phyloP scores from a whole-genome alignment of 2,888 invertebrate genomes.

The Minunthozetes semirufus region DNA sequence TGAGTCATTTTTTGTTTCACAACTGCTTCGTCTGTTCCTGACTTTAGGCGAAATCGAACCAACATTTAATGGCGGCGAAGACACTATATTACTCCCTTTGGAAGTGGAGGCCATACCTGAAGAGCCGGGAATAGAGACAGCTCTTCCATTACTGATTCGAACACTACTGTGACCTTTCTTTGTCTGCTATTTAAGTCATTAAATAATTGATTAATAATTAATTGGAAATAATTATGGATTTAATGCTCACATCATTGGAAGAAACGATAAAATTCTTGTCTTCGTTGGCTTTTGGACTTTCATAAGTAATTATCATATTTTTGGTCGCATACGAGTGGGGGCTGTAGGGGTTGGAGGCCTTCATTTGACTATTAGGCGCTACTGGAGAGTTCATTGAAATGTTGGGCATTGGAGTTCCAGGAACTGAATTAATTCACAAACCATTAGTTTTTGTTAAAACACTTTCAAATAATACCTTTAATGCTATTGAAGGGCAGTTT shows the following conservation, averaged over 20 bases:
- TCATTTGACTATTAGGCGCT: not conserved
- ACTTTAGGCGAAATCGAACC: not conserved
- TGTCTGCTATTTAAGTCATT: not conserved
- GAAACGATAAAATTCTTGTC: conserved; percentile 8
- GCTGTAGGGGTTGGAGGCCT: not conserved
- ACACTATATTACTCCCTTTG: not conserved
- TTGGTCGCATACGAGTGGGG: not conserved
- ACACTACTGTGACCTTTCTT: not conserved
- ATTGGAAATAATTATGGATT: not conserved
- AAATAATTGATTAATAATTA: too few species aligned
- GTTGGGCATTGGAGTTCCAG: not conserved
- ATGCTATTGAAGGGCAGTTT: not conserved
- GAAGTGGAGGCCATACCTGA: not conserved
- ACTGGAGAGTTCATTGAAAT: not conserved
- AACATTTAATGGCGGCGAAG: not conserved
- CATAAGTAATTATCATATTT: conserved; percentile 7
- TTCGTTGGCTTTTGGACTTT: not conserved
- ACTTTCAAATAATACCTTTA: not conserved
- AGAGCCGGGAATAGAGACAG: not conserved
- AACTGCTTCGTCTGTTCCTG: not conserved
- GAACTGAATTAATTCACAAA: not conserved
- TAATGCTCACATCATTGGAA: not conserved
- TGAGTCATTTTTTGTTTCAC: not conserved
- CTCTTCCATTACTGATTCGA: conserved; percentile 1
- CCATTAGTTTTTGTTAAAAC: too few species aligned